phyloP scores from a whole-genome alignment of 2,888 invertebrate genomes.

The Hedya salicella region DNA sequence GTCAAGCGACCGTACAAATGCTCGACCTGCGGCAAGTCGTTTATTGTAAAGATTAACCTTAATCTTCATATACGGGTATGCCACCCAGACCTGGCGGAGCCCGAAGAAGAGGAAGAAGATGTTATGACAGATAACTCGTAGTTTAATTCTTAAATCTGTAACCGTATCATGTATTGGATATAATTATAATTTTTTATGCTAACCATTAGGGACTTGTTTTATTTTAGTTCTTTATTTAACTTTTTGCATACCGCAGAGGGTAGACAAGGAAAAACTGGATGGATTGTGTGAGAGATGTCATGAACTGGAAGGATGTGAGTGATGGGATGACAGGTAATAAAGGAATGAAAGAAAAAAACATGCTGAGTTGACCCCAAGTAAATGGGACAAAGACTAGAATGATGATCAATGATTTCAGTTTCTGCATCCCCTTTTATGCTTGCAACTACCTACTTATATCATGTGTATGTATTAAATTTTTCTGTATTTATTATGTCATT shows the following conservation, averaged over 20 bases:
- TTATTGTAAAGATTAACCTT: slow-evolving; percentile 79
- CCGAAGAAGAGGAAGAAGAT: slow-evolving; percentile 79
- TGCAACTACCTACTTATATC: no score
- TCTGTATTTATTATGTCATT: no score
- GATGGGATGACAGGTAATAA: no score
- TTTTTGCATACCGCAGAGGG: neutral
- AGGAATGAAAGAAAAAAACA: no score
- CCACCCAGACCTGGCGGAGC: slow-evolving; percentile 77
- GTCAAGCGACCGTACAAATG: slow-evolving; percentile 79
- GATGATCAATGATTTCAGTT: no score
- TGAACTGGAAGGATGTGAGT: no score
- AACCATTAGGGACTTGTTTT: slow-evolving; percentile 50
- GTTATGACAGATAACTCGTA: slow-evolving; percentile 80
- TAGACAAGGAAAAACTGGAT: no score
- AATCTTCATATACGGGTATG: slow-evolving; percentile 79
- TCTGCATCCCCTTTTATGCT: no score
- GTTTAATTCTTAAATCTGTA: slow-evolving; percentile 49
- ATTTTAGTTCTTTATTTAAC: slow-evolving; percentile 30
- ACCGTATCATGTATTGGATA: slow-evolving; percentile 61
- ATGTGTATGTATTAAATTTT: no score
- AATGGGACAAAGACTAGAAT: no score
- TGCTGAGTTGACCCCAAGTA: no score
- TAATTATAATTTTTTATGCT: slow-evolving; percentile 77
- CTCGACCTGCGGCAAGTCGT: slow-evolving; percentile 77
- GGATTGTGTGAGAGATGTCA: no score